Conservation (phyloP, 2,113 vertebrate genomes). For the Charadrius vociferus region DNA sequence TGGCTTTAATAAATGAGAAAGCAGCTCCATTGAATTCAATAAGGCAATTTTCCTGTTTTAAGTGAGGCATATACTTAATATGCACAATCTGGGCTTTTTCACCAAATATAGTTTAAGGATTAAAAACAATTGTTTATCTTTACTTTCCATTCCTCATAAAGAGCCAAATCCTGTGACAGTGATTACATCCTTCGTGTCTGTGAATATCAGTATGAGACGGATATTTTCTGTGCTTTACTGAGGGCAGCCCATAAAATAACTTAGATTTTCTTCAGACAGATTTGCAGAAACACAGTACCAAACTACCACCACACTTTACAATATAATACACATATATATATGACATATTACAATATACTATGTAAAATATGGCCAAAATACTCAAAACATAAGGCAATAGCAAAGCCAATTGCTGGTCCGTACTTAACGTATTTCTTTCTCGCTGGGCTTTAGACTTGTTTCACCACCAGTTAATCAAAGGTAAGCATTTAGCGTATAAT, state of each 20-base stretch:
- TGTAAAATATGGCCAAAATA: background rate
- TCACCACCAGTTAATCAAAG: background rate
- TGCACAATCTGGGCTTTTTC: background rate
- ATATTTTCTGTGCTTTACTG: background rate
- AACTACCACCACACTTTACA: background rate
- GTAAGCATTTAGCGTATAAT: background rate
- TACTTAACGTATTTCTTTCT: background rate
- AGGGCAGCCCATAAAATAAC: background rate
- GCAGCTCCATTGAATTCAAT: background rate
- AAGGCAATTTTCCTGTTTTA: background rate
- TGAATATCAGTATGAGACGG: background rate
- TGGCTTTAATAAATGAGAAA: background rate
- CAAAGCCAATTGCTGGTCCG: background rate
- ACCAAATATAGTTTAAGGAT: conserved; percentile 37
- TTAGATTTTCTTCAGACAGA: background rate
- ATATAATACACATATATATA: background rate
- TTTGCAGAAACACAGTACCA: background rate
- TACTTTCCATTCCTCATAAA: background rate
- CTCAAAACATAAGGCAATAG: background rate
- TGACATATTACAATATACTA: background rate
- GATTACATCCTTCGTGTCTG: background rate
- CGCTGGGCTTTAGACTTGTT: background rate
- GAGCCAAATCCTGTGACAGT: background rate
- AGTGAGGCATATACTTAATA: background rate
- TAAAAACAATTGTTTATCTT: conserved; percentile 48